Conservation (phyloP, 2,113 vertebrate species). For the Platysteira castanea region DNA sequence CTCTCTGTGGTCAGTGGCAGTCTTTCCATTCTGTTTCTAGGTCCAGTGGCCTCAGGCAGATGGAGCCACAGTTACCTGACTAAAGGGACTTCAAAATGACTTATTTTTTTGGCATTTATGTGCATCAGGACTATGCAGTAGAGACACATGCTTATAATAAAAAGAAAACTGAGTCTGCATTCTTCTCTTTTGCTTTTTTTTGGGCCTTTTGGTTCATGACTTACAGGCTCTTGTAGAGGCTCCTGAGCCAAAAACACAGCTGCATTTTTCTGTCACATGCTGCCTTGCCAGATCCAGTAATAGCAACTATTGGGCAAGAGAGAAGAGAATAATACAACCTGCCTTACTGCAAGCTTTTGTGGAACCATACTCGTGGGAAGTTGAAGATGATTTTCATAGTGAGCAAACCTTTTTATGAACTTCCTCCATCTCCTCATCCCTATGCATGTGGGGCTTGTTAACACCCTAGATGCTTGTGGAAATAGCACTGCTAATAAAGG, state of each 20-base stretch:
- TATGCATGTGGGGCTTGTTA: background rate
- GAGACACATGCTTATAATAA: slow-evolving; percentile 34
- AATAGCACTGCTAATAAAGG: background rate
- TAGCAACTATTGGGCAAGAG: slow-evolving; percentile 31
- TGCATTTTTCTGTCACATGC: slow-evolving; percentile 43
- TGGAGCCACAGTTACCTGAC: background rate
- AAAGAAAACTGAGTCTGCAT: slow-evolving; percentile 37
- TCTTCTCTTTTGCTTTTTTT: slow-evolving; percentile 55
- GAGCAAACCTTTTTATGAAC: background rate
- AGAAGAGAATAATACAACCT: slow-evolving; percentile 11
- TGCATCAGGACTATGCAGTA: background rate
- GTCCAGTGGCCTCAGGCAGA: background rate
- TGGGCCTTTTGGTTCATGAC: slow-evolving; percentile 34
- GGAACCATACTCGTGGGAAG: slow-evolving; percentile 16
- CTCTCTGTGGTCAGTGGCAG: background rate
- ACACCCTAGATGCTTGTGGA: background rate
- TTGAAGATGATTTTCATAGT: background rate
- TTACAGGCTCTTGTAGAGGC: background rate
- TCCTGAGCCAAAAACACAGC: background rate
- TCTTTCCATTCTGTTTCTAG: background rate
- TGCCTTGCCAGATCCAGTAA: slow-evolving; percentile 26
- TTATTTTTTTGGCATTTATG: background rate
- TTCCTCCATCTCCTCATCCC: background rate
- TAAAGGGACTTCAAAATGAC: background rate
- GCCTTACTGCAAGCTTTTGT: background rate